A percentile compares a stretch with the other conserved stretches of the same genome.
Conservation (phyloP, 1,140 invertebrate genomes). For the Bradysia coprophila region DNA sequence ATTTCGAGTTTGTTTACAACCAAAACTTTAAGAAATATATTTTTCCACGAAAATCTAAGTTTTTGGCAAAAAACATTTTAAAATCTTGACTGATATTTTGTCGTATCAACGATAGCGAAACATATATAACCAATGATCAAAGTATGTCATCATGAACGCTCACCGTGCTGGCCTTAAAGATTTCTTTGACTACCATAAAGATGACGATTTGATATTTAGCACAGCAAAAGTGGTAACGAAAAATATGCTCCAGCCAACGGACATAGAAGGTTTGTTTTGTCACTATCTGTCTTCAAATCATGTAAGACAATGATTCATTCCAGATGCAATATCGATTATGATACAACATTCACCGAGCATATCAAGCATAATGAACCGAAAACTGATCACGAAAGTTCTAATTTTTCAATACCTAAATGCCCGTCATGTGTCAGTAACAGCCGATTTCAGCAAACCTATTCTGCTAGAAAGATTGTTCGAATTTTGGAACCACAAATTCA, state of each 20-base stretch:
- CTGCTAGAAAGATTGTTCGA: constrained; percentile 22
- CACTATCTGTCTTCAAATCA: not conserved
- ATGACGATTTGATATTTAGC: not conserved
- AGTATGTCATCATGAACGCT: too few species aligned
- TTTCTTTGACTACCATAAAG: not conserved
- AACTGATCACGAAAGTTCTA: constrained; percentile 24
- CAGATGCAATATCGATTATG: constrained; percentile 27
- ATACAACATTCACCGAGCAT: constrained; percentile 21
- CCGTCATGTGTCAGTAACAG: constrained; percentile 16
- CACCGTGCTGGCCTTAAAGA: not conserved
- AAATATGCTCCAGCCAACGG: not conserved
- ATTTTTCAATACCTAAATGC: constrained; percentile 27
- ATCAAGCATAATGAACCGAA: constrained; percentile 23
- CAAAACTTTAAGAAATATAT: too few species aligned
- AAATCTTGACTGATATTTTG: too few species aligned
- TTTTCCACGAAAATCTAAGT: too few species aligned
- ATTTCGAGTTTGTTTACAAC: too few species aligned
- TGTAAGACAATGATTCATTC: constrained; percentile 8
- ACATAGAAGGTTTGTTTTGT: not conserved
- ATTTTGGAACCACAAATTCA: constrained; percentile 18
- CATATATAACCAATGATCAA: too few species aligned
- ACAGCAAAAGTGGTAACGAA: not conserved
- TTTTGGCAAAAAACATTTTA: too few species aligned
- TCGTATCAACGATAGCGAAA: too few species aligned
- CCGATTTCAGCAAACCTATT: constrained; percentile 26